Evolutionary conservation across 1,140 invertebrate species (phyloP).

Genomic region (Drosophila littoralis): DNA sequence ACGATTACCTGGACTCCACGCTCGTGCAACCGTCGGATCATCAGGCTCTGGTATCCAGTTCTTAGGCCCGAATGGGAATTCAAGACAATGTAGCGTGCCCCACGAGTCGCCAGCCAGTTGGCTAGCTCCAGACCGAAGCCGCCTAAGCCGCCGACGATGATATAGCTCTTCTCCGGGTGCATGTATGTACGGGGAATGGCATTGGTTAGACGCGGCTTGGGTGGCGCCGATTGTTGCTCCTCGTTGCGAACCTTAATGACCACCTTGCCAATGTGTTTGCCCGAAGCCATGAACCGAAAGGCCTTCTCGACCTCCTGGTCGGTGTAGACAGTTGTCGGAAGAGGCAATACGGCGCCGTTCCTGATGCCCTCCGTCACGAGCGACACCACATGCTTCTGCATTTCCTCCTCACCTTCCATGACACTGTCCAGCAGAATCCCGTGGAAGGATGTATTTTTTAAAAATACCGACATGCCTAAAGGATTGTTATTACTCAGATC

Average conservation of each 20-base stretch:
- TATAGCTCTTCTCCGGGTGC: conserved; percentile 94
- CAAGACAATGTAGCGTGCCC: conserved; percentile 92
- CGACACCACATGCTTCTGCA: conserved; percentile 89
- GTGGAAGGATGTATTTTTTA: conserved; percentile 98
- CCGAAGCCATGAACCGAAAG: conserved; percentile 97
- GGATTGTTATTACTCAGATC: conserved; percentile 96
- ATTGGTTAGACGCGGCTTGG: conserved; percentile 86
- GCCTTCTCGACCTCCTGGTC: conserved; percentile 95
- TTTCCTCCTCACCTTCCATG: conserved; percentile 87
- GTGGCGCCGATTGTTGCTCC: conserved; percentile 86
- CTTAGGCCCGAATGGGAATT: conserved; percentile 94
- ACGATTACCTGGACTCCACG: conserved; percentile 89
- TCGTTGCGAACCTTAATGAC: conserved; percentile 93
- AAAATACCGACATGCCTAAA: conserved; percentile 96
- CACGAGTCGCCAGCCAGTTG: conserved; percentile 94
- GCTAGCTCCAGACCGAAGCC: conserved; percentile 98
- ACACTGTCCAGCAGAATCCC: conserved; percentile 97
- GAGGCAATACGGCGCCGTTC: conserved; percentile 92
- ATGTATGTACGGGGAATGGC: conserved; percentile 94
- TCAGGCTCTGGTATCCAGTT: conserved; percentile 94
- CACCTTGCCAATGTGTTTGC: conserved; percentile 98
- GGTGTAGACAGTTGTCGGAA: conserved; percentile 92
- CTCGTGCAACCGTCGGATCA: conserved; percentile 90
- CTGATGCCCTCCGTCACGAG: conserved; percentile 93
- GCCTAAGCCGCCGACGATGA: conserved; percentile 95